Base-by-base conservation (phyloP, 2,113 vertebrate genomes). In the Lampris megalopsis region DNA sequence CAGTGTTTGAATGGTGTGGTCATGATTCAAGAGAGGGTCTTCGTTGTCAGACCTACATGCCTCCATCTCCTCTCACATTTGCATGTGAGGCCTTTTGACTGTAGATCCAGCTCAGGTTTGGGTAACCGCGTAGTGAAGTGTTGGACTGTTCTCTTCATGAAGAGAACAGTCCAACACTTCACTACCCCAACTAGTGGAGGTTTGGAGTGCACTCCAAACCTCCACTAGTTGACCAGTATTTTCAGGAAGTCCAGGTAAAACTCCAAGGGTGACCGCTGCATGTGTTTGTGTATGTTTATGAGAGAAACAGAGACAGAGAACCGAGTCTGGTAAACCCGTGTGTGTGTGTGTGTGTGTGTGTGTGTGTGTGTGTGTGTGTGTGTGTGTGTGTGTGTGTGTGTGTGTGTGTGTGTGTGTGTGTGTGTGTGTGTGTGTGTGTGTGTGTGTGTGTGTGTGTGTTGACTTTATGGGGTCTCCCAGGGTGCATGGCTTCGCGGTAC, bases 401-500 rank as follows among this genome's bases (percentile, higher is more conserved):
- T 24, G 24, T 24, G 24, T 24, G 24, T 24, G 24, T 24, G 24
- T 24, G 24, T 24, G 24, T 24, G 24, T 24, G 24, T 24, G 24
- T 24, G 24, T 24, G 24, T 24, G 24, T 24, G 24, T 24, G 36
- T 35, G 56, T 37, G 56, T 37, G 36, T 35, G 56, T 37, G 56
- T 58, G 56, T 35, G 24, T 35, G 54, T 57, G 54, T 57, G 24
- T 24, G 24, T 24, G 24, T 24, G 24, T 71, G 70, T 79, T 94
- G 80, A 90, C 87, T 86, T 86, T 86, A 36, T 71, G 69, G 64
- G 49, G 79, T 89, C 83, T 92, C 85, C 71, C 73, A 81, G 72
- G 76, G 73, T 84, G 73, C 71, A 80, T 73, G 43, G 68, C 11
- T 49, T 58, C 67, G 72, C 67, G 59, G 60, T 84, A 40, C 65